Percentiles rank a stretch among this genome's conserved stretches.
Evolutionary conservation across 2,113 vertebrate species (phyloP).

Genomic region (Danionella cerebrum): DNA sequence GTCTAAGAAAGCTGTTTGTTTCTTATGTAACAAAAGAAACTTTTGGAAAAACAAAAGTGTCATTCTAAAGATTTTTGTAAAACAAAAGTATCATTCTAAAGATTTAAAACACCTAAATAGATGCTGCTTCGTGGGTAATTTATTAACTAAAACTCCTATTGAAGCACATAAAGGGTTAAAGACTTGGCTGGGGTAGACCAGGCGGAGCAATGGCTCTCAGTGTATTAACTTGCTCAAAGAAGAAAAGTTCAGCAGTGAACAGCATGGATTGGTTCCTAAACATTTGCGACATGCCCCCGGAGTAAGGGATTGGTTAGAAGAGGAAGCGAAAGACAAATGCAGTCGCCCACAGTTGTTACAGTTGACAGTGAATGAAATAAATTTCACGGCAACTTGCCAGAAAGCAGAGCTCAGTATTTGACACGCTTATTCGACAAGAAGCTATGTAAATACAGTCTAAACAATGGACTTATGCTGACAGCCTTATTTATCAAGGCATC

Average conservation of each 20-base stretch:
- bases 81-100: no score
- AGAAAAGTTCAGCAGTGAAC: constrained; percentile 71
- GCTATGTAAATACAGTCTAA: constrained; percentile 37
- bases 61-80: no score
- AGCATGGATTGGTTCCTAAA: constrained; percentile 59
- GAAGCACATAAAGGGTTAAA: constrained; percentile 58
- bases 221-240: constrained; percentile 67
- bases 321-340: constrained; percentile 34
- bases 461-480: constrained; percentile 28
- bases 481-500: constrained; percentile 31
- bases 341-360: constrained; percentile 41
- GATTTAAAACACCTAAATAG: no score
- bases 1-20: no score
- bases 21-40: no score
- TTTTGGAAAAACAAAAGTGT: no score
- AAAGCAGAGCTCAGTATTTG: constrained; percentile 28
- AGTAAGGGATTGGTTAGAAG: constrained; percentile 46
- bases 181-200: constrained; percentile 55
- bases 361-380: constrained; percentile 67
- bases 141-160: no score
- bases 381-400: constrained; percentile 36
- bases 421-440: constrained; percentile 32
- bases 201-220: constrained; percentile 63
- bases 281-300: constrained; percentile 27
- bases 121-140: no score